Evolutionary conservation across 2,113 vertebrate genomes (phyloP).

Genomic region (Engystomops pustulosus): DNA sequence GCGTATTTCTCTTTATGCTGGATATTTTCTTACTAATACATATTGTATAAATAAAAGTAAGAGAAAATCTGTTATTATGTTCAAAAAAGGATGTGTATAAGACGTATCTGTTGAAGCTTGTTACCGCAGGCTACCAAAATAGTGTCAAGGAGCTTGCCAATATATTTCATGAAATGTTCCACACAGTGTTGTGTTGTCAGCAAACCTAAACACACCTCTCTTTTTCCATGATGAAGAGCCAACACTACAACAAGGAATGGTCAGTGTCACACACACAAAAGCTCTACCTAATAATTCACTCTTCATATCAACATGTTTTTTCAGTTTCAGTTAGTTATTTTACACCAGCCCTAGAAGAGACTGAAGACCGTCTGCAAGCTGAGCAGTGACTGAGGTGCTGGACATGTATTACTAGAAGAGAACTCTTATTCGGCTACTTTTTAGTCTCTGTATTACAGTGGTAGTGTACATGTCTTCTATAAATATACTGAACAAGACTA

Average conservation of each 20-base stretch:
- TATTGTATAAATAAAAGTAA: constrained; percentile 56
- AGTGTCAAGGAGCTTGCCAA: constrained; percentile 59
- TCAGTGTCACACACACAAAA: constrained; percentile 58
- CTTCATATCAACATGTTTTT: constrained; percentile 32
- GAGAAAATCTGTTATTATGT: constrained; percentile 28
- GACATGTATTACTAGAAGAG: too few species aligned
- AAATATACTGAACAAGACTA: too few species aligned
- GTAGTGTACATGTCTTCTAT: too few species aligned
- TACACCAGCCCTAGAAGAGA: constrained; percentile 12
- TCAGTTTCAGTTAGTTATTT: constrained; percentile 45
- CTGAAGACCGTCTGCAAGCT: background rate
- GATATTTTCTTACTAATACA: fast-evolving
- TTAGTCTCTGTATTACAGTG: too few species aligned
- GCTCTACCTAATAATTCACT: background rate
- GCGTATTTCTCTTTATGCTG: constrained; percentile 16
- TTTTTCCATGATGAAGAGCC: constrained; percentile 63
- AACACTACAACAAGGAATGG: background rate
- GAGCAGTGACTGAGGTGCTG: background rate
- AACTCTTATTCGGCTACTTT: too few species aligned
- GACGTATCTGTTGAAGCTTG: constrained; percentile 50
- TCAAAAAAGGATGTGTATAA: constrained; percentile 66
- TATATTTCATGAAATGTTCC: constrained; percentile 63
- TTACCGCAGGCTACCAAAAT: constrained; percentile 63
- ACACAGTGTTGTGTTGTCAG: constrained; percentile 63
- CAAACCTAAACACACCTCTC: constrained; percentile 63